Conservation (phyloP, 2,797 vertebrate genomes). For the Ataeniobius toweri region DNA sequence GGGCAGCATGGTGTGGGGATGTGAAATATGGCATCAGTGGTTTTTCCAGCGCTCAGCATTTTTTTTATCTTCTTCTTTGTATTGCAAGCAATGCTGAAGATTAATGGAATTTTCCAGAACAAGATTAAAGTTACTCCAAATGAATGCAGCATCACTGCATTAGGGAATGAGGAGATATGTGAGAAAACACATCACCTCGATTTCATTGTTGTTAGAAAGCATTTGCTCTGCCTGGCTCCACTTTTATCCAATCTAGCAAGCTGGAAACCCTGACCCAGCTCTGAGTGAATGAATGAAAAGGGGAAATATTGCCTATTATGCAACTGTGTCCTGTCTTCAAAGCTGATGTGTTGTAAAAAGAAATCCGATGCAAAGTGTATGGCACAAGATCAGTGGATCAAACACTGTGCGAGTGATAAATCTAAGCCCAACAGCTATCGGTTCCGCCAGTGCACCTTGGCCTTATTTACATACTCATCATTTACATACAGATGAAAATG, state of each 20-base stretch:
- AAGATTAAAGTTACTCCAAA: constrained; percentile 71
- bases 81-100: constrained; percentile 64
- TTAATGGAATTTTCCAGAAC: constrained; percentile 75
- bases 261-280: constrained; percentile 50
- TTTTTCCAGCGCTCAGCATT: constrained; percentile 69
- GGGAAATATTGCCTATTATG: constrained; percentile 56
- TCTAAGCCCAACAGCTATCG: constrained; percentile 55
- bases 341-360: constrained; percentile 56
- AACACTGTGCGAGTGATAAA: constrained; percentile 69
- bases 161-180: constrained; percentile 67
- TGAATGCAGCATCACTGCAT: constrained; percentile 64
- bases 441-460: constrained; percentile 40
- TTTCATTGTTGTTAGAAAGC: constrained; percentile 73
- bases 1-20: constrained; percentile 58
- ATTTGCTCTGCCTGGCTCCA: constrained; percentile 59
- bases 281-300: constrained; percentile 54
- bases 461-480: constrained; percentile 77
- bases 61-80: constrained; percentile 66
- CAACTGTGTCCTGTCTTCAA: constrained; percentile 43
- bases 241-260: constrained; percentile 64
- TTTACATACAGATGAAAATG: constrained; percentile 79
- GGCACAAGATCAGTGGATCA: constrained; percentile 64
- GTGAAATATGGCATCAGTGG: constrained; percentile 67
- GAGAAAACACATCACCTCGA: constrained; percentile 69
- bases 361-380: constrained; percentile 60